These are phyloP conservation scores for Picathartes gymnocephalus DNA, from an alignment of 2,113 vertebrate species.

Conservation along the genomic window DNA sequence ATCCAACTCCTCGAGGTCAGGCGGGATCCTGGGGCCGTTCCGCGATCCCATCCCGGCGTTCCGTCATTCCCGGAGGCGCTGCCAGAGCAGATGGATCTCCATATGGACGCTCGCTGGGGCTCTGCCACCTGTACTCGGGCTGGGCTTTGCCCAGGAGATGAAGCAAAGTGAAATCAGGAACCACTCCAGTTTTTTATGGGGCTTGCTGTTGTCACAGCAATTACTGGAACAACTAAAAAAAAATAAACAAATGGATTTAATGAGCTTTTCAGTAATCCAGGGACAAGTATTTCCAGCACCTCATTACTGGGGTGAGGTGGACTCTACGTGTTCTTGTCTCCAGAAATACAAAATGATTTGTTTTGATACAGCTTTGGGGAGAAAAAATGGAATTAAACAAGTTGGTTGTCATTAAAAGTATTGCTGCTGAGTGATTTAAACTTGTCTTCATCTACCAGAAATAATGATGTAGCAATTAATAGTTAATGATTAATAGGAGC, in stretches of 20 bases:
- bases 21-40: neutral
- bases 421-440: constrained; percentile 1
- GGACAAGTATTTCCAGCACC: neutral
- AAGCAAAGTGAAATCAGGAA: constrained; percentile 20
- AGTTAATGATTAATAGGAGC: neutral
- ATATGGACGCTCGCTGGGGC: constrained; percentile 55
- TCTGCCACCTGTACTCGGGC: constrained; percentile 55
- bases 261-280: neutral
- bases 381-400: neutral
- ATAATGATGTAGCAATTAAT: neutral
- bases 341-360: neutral
- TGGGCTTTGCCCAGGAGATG: constrained; percentile 47
- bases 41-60: neutral
- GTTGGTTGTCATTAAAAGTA: constrained; percentile 18
- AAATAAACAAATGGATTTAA: constrained; percentile 38
- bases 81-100: constrained; percentile 68
- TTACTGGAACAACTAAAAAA: neutral
- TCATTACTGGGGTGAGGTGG: constrained; percentile 11
- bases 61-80: neutral
- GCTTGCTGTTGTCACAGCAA: constrained; percentile 45
- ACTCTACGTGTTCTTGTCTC: neutral
- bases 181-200: constrained; percentile 23
- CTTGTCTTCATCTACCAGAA: constrained; percentile 22
- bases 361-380: constrained; percentile 27
- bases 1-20: neutral